phyloP scores from a whole-genome alignment of 2,113 vertebrate species.

The Cynoglossus semilaevis region DNA sequence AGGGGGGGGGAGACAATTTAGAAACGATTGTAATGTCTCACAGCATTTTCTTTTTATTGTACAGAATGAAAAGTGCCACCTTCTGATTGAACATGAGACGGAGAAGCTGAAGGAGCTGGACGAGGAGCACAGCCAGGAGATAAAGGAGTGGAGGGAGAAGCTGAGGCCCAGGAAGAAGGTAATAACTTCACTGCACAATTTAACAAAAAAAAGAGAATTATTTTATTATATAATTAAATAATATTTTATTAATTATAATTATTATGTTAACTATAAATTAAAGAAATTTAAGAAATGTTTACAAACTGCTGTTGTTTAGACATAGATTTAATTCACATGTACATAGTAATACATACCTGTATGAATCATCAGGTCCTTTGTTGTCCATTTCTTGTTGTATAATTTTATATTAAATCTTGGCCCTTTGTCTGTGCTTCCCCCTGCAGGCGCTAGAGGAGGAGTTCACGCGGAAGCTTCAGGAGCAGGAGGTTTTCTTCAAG shows the following conservation, averaged over 20 bases:
- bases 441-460: slow-evolving; percentile 94
- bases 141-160: slow-evolving; percentile 97
- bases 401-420: not conserved
- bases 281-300: no score
- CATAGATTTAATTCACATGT: no score
- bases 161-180: slow-evolving; percentile 97
- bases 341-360: no score
- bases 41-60: slow-evolving; percentile 39
- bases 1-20: no score
- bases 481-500: slow-evolving; percentile 99
- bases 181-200: slow-evolving; percentile 6
- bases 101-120: slow-evolving; percentile 98
- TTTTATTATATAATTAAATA: no score
- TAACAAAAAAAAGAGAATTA: no score
- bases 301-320: no score
- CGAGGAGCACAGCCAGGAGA: slow-evolving; percentile 92
- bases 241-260: no score
- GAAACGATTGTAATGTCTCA: no score
- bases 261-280: no score
- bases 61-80: slow-evolving; percentile 98
- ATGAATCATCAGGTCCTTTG: no score
- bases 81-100: slow-evolving; percentile 96
- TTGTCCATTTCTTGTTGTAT: no score
- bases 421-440: slow-evolving; percentile 52
- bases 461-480: slow-evolving; percentile 95